A percentile compares a stretch with the other conserved stretches of the same genome.
Evolutionary conservation across 2,888 invertebrate species (phyloP).

Genomic region (Panzeria rudis): DNA sequence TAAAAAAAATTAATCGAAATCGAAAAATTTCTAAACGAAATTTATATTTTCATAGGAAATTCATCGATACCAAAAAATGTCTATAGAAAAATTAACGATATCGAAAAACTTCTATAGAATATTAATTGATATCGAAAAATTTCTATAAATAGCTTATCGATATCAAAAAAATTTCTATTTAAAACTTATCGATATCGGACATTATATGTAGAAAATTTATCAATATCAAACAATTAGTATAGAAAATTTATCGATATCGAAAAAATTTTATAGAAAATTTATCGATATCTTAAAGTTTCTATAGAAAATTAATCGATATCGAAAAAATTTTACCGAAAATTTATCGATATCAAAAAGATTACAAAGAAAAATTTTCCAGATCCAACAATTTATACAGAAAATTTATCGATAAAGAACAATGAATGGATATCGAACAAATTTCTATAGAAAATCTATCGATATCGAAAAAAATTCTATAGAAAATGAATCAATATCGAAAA

Average conservation of each 20-base stretch:
- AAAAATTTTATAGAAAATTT: no score
- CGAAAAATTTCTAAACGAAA: not conserved
- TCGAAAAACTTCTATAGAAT: not conserved
- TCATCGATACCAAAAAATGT: not conserved
- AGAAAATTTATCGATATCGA: no score
- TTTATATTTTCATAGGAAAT: not conserved
- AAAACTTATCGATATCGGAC: no score
- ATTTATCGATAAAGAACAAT: no score
- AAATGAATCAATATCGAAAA: not conserved
- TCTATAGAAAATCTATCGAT: not conserved
- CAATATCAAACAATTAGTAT: no score
- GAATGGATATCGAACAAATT: no score
- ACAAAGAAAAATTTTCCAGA: no score
- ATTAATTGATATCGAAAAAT: not conserved
- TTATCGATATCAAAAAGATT: not conserved
- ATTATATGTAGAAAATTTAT: no score
- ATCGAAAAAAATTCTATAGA: not conserved
- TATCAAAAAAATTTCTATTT: not conserved
- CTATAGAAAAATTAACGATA: not conserved
- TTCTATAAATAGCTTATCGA: not conserved
- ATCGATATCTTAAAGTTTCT: no score
- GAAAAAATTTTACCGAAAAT: no score
- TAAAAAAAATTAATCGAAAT: not conserved
- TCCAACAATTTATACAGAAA: no score
- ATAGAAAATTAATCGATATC: no score